phyloP scores from a whole-genome alignment of 2,113 vertebrate genomes.

The Atractosteus spatula region DNA sequence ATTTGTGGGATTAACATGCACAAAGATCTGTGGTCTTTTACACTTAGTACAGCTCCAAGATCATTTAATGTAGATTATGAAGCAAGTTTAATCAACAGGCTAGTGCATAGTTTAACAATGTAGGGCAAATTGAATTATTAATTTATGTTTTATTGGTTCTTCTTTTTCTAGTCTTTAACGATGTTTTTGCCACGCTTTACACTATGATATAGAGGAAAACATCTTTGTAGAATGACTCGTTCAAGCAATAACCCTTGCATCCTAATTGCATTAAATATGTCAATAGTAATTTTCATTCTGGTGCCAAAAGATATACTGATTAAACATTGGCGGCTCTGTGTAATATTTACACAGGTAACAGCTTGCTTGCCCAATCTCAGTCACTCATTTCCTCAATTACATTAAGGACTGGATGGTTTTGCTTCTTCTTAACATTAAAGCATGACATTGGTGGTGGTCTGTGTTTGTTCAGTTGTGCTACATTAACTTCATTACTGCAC shows the following conservation, averaged over 20 bases:
- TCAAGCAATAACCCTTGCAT: conserved; percentile 27
- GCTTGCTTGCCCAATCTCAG: conserved; percentile 37
- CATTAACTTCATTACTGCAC: conserved; percentile 69
- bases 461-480: conserved; percentile 84
- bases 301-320: conserved; percentile 52
- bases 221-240: neutral
- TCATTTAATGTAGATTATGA: no score
- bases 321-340: conserved; percentile 31
- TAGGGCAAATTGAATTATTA: no score
- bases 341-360: conserved; percentile 55
- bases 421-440: conserved; percentile 21
- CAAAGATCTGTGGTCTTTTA: no score
- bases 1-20: no score
- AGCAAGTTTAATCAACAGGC: no score
- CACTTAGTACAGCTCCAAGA: no score
- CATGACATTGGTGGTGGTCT: conserved; percentile 46
- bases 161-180: no score
- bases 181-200: no score
- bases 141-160: no score
- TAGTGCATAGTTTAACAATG: no score
- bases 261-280: conserved; percentile 60
- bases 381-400: conserved; percentile 57
- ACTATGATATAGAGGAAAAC: no score
- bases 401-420: conserved; percentile 10
- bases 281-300: conserved; percentile 51